These are phyloP conservation scores for Eupeodes latifasciatus DNA, from an alignment of 2,888 invertebrate genomes.

Conservation along the genomic window DNA sequence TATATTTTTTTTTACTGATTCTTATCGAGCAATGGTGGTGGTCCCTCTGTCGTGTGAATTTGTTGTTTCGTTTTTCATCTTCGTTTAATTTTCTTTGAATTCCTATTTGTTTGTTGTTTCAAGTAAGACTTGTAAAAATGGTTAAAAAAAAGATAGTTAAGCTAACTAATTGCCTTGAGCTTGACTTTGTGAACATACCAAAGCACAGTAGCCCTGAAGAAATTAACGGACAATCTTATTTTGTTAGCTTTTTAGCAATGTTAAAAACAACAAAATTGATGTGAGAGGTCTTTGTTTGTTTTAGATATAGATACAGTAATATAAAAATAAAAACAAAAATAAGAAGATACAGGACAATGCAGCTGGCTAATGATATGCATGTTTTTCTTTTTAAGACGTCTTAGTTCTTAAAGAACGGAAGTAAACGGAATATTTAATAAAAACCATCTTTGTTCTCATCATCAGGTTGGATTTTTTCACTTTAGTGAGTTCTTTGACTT, in stretches of 20 bases:
- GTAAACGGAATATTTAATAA: background rate
- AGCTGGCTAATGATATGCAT: constrained; percentile 33
- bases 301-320: background rate
- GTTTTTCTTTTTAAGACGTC: background rate
- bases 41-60: constrained; percentile 70
- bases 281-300: constrained; percentile 1
- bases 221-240: constrained; percentile 52
- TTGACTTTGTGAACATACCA: background rate
- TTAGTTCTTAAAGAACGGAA: background rate
- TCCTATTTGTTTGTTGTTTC: constrained; percentile 27
- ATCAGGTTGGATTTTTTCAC: too few relatives aligned
- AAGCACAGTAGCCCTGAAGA: constrained; percentile 20
- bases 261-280: constrained; percentile 24
- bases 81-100: constrained; percentile 62
- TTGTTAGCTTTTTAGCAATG: constrained; percentile 18
- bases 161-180: constrained; percentile 65
- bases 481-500: too few relatives aligned
- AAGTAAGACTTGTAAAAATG: constrained; percentile 43
- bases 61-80: constrained; percentile 58
- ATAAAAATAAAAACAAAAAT: background rate
- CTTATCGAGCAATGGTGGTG: constrained; percentile 68
- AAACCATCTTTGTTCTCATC: background rate
- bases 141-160: constrained; percentile 22
- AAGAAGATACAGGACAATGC: constrained; percentile 11
- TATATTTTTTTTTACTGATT: constrained; percentile 39